Percentiles rank a stretch among this genome's conserved stretches.
These are phyloP conservation scores for Zonitis immaculata DNA, from an alignment of 2,888 invertebrate species.

Conservation along the genomic window DNA sequence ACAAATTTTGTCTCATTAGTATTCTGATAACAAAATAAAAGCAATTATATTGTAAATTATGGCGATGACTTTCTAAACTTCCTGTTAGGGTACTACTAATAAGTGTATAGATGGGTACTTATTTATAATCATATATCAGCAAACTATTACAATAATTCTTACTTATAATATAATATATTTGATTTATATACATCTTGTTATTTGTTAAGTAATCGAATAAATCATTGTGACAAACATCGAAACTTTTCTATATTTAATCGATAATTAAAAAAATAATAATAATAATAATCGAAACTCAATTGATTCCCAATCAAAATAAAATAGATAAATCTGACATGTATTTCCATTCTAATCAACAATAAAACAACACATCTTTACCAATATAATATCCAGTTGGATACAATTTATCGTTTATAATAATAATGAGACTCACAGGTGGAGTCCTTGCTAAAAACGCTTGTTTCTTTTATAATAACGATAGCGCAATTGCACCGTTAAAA, in stretches of 20 bases:
- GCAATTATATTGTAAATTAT: slow-evolving; percentile 30
- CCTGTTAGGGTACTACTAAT: slow-evolving; percentile 12
- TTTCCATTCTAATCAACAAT: not conserved
- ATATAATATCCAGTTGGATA: not conserved
- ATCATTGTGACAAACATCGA: slow-evolving; percentile 8
- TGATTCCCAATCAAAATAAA: not conserved
- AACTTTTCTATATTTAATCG: not conserved
- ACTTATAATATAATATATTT: slow-evolving; percentile 23
- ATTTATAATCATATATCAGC: slow-evolving; percentile 28
- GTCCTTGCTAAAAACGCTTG: not conserved
- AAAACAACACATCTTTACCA: not conserved
- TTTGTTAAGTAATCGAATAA: slow-evolving; percentile 19
- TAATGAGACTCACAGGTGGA: slow-evolving; percentile 1
- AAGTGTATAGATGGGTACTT: slow-evolving; percentile 21
- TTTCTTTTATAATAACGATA: not conserved
- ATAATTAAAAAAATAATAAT: too few species aligned
- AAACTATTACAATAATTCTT: slow-evolving; percentile 25
- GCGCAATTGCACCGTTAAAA: slow-evolving; percentile 3
- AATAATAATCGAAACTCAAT: not conserved
- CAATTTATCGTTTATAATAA: not conserved
- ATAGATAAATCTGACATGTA: not conserved
- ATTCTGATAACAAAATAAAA: slow-evolving; percentile 17
- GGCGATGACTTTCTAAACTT: slow-evolving; percentile 28
- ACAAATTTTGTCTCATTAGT: slow-evolving; percentile 18
- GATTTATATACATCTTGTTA: slow-evolving; percentile 24